Percentiles rank a stretch among this genome's conserved stretches.
These are phyloP conservation scores for Ariolimax columbianus DNA, from an alignment of 2,888 invertebrate genomes.

Conservation along the genomic window DNA sequence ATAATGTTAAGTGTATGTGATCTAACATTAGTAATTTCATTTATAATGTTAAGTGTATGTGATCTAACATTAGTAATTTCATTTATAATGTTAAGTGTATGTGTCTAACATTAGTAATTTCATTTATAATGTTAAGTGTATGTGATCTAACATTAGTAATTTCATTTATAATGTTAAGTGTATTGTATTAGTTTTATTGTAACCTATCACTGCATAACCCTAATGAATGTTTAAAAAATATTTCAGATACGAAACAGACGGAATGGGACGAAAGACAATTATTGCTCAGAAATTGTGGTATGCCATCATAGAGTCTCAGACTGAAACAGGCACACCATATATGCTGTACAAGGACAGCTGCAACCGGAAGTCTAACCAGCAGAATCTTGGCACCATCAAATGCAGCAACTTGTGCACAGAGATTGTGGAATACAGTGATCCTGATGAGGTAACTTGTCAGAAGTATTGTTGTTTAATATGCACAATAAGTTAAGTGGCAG, in stretches of 20 bases:
- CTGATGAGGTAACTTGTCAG: conserved; percentile 85
- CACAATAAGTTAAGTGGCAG: too few relatives aligned
- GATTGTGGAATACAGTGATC: conserved; percentile 94
- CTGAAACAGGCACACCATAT: conserved; percentile 98
- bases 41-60: too few relatives aligned
- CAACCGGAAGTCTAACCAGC: conserved; percentile 97
- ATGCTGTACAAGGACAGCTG: conserved; percentile 92
- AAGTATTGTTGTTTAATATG: background rate
- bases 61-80: too few relatives aligned
- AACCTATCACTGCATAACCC: too few relatives aligned
- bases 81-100: too few relatives aligned
- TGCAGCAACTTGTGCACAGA: conserved; percentile 99
- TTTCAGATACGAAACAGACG: conserved; percentile 86
- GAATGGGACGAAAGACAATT: conserved; percentile 79
- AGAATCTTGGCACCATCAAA: conserved; percentile 98
- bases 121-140: too few relatives aligned
- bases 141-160: too few relatives aligned
- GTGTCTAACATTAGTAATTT: too few relatives aligned
- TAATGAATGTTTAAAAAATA: background rate
- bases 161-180: too few relatives aligned
- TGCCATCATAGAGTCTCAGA: conserved; percentile 94
- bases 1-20: too few relatives aligned
- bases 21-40: too few relatives aligned
- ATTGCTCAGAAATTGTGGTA: conserved; percentile 93
- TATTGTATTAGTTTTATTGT: too few relatives aligned